Evolutionary conservation across 2,797 vertebrate genomes (phyloP).

Genomic region (Myotis vivesi): DNA sequence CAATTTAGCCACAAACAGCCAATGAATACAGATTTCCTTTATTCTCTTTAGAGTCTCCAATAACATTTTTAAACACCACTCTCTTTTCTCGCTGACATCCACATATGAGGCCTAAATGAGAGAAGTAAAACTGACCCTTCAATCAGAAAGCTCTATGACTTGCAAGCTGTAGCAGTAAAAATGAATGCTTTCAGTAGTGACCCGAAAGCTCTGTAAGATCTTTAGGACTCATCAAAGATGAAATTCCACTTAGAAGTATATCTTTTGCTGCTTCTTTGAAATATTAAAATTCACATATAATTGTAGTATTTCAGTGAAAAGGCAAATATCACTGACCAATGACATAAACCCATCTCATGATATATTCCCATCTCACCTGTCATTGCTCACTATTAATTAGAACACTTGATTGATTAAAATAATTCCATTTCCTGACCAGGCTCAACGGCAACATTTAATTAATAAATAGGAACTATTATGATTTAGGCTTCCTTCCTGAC

Average conservation of each 20-base stretch:
- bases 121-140: background rate
- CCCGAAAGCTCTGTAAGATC: background rate
- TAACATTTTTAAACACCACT: background rate
- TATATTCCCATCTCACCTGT: background rate
- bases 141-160: background rate
- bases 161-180: background rate
- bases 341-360: background rate
- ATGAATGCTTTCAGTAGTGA: background rate
- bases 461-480: background rate
- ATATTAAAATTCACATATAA: background rate
- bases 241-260: background rate
- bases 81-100: background rate
- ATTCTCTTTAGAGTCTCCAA: slow-evolving; percentile 37
- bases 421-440: background rate
- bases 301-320: background rate
- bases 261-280: background rate
- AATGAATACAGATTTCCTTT: slow-evolving; percentile 61
- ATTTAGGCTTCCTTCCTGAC: background rate
- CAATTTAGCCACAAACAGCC: background rate
- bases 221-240: background rate
- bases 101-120: background rate
- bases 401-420: background rate
- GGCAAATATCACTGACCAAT: background rate
- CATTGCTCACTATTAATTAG: background rate
- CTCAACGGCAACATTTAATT: background rate